Base-by-base conservation (phyloP, 2,888 invertebrate genomes). In the Dicyrtomina minuta region DNA sequence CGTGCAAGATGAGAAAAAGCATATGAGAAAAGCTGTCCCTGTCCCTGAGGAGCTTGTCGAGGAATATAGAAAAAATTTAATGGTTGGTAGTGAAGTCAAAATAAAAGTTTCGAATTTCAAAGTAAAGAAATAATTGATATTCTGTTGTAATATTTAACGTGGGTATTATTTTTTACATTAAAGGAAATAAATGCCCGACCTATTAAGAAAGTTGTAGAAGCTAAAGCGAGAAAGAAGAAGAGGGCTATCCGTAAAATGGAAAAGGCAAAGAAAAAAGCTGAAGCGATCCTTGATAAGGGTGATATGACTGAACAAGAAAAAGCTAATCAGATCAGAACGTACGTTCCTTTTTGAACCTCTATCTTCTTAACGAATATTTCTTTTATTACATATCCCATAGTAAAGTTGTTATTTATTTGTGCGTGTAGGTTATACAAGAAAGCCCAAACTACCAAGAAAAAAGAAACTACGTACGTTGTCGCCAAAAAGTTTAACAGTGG, bases 131-230 rank as follows among this genome's bases (percentile, higher is more conserved):
- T n/a, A n/a, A n/a, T n/a, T n/a, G n/a, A n/a, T n/a, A n/a, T 26
- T 68, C 22, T 44, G 13, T 65, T n/a, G n/a, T 59, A n/a, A n/a
- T n/a, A n/a, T n/a, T n/a, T n/a, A n/a, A n/a, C n/a, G n/a, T 56
- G 41, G 55, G 20, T 20, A 20, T 10, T 27, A 27, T 27, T 56
- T 13, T 56, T 15, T 61, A 55, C 51, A 20, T 44, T 24, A 55
- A 17, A 82, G 77, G 96, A 95, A 76, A 88, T 99, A 46, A 94
- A 99, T 83, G 91, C 91, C 0, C 86, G 96, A 72, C 96, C 99
- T 15, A 96, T 98, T 73, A 99, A 98, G 84, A 99, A 99, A 83
- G 92, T 99, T 0, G 88, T 96, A 77, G 96, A 99, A 84, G 99
- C 99, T 0, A 98, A 96, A 83, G 95, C 96, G 0, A 88, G 99